Percentiles rank a stretch among this genome's conserved stretches.
Conservation (phyloP, 2,888 invertebrate species). For the Mellilla xanthometata region DNA sequence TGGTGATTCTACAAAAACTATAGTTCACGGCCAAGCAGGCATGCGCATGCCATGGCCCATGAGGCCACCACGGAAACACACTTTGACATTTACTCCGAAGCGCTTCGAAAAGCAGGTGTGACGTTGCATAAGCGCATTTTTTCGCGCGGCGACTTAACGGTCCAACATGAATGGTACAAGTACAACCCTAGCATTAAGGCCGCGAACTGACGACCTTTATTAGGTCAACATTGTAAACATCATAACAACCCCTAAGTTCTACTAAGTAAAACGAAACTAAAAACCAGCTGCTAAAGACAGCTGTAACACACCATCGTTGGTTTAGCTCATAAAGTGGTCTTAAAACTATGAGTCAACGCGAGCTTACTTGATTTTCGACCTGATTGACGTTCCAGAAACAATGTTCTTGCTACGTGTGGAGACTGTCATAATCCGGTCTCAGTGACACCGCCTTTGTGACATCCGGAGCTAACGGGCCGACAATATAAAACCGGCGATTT, state of each 20-base stretch:
- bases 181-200: slow-evolving; percentile 49
- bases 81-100: slow-evolving; percentile 75
- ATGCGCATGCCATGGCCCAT: slow-evolving; percentile 17
- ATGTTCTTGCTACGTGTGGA: slow-evolving; percentile 40
- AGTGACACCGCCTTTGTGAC: slow-evolving; percentile 51
- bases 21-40: slow-evolving; percentile 50
- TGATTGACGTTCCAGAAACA: no score
- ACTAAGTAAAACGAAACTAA: no score
- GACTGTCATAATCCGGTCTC: slow-evolving; percentile 54
- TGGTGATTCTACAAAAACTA: slow-evolving; percentile 63
- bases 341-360: no score
- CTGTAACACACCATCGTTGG: no score
- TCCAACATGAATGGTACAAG: slow-evolving; percentile 44
- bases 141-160: slow-evolving; percentile 64
- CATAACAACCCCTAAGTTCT: slow-evolving; percentile 32
- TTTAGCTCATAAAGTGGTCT: no score
- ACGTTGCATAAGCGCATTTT: slow-evolving; percentile 58
- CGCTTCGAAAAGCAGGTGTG: slow-evolving; percentile 61
- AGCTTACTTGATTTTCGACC: no score
- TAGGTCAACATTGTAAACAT: slow-evolving; percentile 35
- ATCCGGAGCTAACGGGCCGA: slow-evolving; percentile 64
- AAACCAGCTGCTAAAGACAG: no score
- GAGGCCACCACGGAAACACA: slow-evolving; percentile 54
- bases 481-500: slow-evolving; percentile 67
- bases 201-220: slow-evolving; percentile 54